Percentiles rank a stretch among this genome's conserved stretches.
phyloP scores from a whole-genome alignment of 2,888 invertebrate genomes.

The Hofmannophila pseudospretella region DNA sequence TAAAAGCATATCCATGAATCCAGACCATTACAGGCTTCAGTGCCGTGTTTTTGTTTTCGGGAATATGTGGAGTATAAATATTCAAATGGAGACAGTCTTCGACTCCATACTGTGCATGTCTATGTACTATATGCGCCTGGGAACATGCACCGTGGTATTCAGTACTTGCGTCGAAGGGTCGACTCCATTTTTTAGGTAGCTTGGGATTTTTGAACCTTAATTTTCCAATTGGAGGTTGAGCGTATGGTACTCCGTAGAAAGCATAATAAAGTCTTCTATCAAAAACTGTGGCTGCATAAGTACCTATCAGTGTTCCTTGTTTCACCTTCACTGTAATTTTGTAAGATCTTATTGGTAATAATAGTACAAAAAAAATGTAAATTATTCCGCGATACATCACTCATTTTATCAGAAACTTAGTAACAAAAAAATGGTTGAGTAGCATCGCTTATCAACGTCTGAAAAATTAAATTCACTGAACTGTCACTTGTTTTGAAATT shows the following conservation, averaged over 20 bases:
- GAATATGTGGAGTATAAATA: constrained; percentile 78
- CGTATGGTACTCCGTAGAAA: constrained; percentile 66
- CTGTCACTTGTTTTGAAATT: constrained; percentile 30
- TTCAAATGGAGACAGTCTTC: constrained; percentile 84
- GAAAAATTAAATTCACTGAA: constrained; percentile 28
- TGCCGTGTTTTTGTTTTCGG: constrained; percentile 21
- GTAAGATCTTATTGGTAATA: constrained; percentile 19
- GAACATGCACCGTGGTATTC: constrained; percentile 75
- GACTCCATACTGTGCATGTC: constrained; percentile 53
- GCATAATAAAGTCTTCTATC: constrained; percentile 42
- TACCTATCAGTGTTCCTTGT: constrained; percentile 49
- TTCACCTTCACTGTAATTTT: constrained; percentile 43
- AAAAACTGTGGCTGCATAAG: constrained; percentile 39
- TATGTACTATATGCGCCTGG: constrained; percentile 74
- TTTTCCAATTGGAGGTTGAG: constrained; percentile 45
- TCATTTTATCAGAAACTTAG: constrained; percentile 17
- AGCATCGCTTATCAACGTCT: background rate
- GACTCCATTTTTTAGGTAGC: constrained; percentile 56
- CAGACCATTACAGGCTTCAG: constrained; percentile 54
- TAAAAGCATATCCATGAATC: constrained; percentile 66
- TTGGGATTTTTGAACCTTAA: constrained; percentile 60
- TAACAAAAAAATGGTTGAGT: background rate
- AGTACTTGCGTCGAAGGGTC: constrained; percentile 77
- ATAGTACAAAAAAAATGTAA: constrained; percentile 24
- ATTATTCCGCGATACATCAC: constrained; percentile 22